These are phyloP conservation scores for Hydropsyche tenuis DNA, from an alignment of 1,140 invertebrate species.

Conservation along the genomic window DNA sequence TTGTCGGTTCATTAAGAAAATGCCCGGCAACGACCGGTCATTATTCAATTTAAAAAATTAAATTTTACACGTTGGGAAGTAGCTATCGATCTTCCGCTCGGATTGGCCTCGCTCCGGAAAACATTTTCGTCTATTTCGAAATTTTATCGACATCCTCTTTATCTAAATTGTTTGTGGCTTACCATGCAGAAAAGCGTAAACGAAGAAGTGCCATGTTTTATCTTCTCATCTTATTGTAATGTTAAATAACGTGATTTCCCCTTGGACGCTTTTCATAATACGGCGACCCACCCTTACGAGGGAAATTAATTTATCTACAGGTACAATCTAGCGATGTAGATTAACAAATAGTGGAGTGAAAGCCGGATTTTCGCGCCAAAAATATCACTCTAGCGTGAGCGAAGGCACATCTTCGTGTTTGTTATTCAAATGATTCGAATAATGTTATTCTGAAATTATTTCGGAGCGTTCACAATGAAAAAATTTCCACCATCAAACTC, in stretches of 20 bases:
- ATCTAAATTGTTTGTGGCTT: constrained; percentile 13
- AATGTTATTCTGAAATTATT: too few species aligned
- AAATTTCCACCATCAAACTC: too few species aligned
- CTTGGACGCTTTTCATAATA: constrained; percentile 32
- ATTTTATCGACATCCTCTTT: not conserved
- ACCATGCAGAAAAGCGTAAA: not conserved
- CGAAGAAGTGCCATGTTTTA: constrained; percentile 21
- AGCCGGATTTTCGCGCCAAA: not conserved
- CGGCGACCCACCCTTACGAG: constrained; percentile 11
- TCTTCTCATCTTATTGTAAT: constrained; percentile 32
- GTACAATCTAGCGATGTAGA: constrained; percentile 20
- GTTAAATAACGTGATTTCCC: constrained; percentile 38
- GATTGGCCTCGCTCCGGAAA: not conserved
- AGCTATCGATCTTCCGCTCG: not conserved
- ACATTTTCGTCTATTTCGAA: not conserved
- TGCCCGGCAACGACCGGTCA: constrained; percentile 4
- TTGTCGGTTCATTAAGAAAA: constrained; percentile 19
- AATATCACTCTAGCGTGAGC: too few species aligned
- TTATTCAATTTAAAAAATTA: constrained; percentile 23
- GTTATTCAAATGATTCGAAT: too few species aligned
- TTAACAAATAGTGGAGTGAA: constrained; percentile 10
- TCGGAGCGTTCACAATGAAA: too few species aligned
- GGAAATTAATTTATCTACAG: constrained; percentile 32
- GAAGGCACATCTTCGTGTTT: too few species aligned
- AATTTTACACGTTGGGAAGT: constrained; percentile 8